These are phyloP conservation scores for Urechis unicinctus DNA, from an alignment of 2,888 invertebrate species.

Conservation along the genomic window DNA sequence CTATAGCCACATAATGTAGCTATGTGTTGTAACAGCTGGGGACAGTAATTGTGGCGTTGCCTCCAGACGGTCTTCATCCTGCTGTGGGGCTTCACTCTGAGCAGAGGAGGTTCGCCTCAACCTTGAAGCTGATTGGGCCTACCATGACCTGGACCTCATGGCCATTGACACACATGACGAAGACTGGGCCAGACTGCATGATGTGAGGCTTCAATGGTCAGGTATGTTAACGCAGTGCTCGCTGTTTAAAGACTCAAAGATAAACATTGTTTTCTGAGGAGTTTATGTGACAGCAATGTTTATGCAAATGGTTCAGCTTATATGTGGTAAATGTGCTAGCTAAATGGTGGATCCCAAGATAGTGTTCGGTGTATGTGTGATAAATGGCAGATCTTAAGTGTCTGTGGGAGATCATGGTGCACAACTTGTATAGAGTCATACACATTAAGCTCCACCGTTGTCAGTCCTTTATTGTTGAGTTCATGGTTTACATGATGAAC, in stretches of 20 bases:
- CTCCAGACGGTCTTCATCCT: slow-evolving; percentile 49
- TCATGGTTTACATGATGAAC: background rate
- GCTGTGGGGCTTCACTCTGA: slow-evolving; percentile 52
- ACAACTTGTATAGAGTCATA: too few relatives aligned
- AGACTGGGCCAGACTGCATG: slow-evolving; percentile 54
- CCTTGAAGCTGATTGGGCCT: slow-evolving; percentile 46
- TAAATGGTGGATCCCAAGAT: background rate
- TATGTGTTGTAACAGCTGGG: slow-evolving; percentile 19
- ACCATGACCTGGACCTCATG: slow-evolving; percentile 52
- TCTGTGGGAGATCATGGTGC: too few relatives aligned
- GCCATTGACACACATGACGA: slow-evolving; percentile 54
- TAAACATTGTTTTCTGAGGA: too few relatives aligned
- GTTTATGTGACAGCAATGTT: too few relatives aligned
- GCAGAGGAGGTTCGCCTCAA: slow-evolving; percentile 49
- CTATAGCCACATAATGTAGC: background rate
- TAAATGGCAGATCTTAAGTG: too few relatives aligned
- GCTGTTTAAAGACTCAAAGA: background rate
- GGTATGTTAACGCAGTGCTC: slow-evolving; percentile 29
- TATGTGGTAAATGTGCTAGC: background rate
- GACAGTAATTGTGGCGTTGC: slow-evolving; percentile 32
- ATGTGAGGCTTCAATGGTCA: slow-evolving; percentile 53
- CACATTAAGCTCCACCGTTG: too few relatives aligned
- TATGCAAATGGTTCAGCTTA: too few relatives aligned
- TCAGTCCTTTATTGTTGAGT: too few relatives aligned
- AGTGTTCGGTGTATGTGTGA: too few relatives aligned